Base-by-base conservation (phyloP, 2,797 vertebrate species). In the Aldrovandia affinis region DNA sequence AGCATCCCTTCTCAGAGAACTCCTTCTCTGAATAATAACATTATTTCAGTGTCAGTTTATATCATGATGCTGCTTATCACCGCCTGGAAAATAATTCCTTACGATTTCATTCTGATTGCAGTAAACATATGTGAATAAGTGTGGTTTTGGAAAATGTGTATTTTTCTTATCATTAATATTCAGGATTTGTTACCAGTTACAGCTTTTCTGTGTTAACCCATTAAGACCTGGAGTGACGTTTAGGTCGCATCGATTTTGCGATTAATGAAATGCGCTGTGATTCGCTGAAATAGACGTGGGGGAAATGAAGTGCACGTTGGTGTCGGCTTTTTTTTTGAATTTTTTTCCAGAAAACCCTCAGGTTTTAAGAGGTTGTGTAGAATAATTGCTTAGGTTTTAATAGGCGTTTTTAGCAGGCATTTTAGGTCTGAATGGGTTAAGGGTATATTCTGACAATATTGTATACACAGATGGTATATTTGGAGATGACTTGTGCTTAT, bases 21-120 rank as follows among this genome's bases (percentile, higher is more conserved):
- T 47, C 73, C 47, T n/a, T 63, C 0, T 63, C 59, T 44, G 42
- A 47, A n/a, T 44, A 47, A 44, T 44, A n/a, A 4, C 42, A 77
- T 47, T 44, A 44, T 42, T 47, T 44, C 68, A 70, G 39, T 77
- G 20, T 77, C 73, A 47, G 14, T 18, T 77, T 47, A 77, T 12
- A 77, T 77, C 39, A 77, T 18, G 22, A 25, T 77, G 0, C 73
- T 47, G 73, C 73, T 77, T 77, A 44, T 77, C 39, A 77, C 73
- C 10, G 73, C 42, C 42, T 28, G 42, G 20, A 25, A 77, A 47
- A 47, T 77, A 77, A 77, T 77, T 25, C 42, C 0, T 10, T n/a
- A 42, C 47, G 73, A 44, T n/a, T 77, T 39, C 10, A 77, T 12
- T n/a, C 20, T 47, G 42, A 77, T 77, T 77, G 10, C 6, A 47